phyloP scores from a whole-genome alignment of 2,888 invertebrate genomes.

The Spodoptera exigua region DNA sequence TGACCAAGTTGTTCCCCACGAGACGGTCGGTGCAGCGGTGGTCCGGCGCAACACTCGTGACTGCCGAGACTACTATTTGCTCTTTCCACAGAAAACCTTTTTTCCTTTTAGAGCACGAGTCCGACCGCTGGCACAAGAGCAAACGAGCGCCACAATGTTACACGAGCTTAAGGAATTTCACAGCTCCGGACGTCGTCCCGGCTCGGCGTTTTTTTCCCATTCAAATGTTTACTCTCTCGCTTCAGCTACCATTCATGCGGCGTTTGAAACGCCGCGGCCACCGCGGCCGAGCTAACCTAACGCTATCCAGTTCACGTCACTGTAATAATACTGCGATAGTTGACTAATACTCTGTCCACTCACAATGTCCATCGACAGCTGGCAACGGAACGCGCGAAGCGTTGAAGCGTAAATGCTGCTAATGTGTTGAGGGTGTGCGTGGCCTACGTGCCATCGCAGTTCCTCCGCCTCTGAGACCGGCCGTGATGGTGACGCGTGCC shows the following conservation, averaged over 20 bases:
- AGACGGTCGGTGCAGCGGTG: constrained; percentile 77
- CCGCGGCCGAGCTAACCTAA: constrained; percentile 83
- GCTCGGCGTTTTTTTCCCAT: constrained; percentile 80
- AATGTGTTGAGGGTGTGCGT: constrained; percentile 64
- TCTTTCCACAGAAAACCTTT: constrained; percentile 85
- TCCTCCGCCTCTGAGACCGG: constrained; percentile 83
- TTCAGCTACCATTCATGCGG: constrained; percentile 86
- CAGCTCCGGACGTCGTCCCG: constrained; percentile 81
- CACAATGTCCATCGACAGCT: constrained; percentile 86
- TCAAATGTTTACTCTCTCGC: constrained; percentile 87
- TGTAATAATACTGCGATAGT: constrained; percentile 89
- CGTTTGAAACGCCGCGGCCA: constrained; percentile 84
- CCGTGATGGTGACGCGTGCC: constrained; percentile 84
- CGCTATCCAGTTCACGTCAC: constrained; percentile 88
- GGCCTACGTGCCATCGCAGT: constrained; percentile 85
- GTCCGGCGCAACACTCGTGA: constrained; percentile 85
- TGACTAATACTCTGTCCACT: constrained; percentile 89
- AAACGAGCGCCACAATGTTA: constrained; percentile 87
- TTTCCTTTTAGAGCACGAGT: constrained; percentile 88
- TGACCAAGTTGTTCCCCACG: constrained; percentile 35
- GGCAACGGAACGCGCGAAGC: constrained; percentile 88
- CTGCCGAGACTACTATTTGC: constrained; percentile 85
- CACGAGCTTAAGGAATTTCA: constrained; percentile 88
- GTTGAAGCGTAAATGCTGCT: constrained; percentile 87
- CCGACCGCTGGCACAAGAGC: constrained; percentile 83